Percentiles rank a stretch among this genome's conserved stretches.
These are phyloP conservation scores for Sinocyclocheilus anophthalmus DNA, from an alignment of 2,113 vertebrate genomes.

Conservation along the genomic window DNA sequence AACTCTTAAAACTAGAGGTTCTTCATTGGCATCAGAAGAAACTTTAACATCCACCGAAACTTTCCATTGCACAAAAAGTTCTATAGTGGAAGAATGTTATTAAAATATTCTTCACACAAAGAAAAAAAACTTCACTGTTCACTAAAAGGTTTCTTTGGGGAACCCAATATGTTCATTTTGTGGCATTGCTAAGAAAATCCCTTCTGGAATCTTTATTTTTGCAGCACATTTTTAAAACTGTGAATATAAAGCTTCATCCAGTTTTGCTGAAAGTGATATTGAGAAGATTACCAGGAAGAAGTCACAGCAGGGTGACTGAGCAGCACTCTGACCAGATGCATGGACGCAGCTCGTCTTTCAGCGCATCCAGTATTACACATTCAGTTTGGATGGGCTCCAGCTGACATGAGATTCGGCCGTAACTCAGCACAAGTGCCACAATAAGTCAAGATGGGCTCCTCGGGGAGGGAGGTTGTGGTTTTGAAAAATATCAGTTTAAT, in stretches of 20 bases:
- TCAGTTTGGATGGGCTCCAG: constrained; percentile 42
- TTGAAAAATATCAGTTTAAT: background rate
- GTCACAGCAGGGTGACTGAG: background rate
- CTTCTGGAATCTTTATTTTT: too few species aligned
- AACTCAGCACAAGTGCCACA: constrained; percentile 18
- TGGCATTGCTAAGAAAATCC: background rate
- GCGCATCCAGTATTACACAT: constrained; percentile 38
- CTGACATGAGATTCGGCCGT: constrained; percentile 23
- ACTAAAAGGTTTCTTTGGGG: too few species aligned
- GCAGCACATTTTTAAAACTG: background rate
- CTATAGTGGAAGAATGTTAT: too few species aligned
- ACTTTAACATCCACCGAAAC: too few species aligned
- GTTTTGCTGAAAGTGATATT: constrained; percentile 9
- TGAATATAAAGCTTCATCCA: background rate
- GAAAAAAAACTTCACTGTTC: too few species aligned
- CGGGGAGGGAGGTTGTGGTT: background rate
- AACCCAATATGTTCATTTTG: background rate
- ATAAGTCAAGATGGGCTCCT: background rate
- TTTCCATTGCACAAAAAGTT: too few species aligned
- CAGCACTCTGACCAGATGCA: constrained; percentile 35
- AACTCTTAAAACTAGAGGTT: too few species aligned
- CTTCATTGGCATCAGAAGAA: too few species aligned
- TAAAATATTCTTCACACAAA: too few species aligned
- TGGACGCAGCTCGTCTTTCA: constrained; percentile 41
- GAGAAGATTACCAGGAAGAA: background rate